Percentiles rank a stretch among this genome's conserved stretches.
Evolutionary conservation across 2,888 invertebrate genomes (phyloP).

Genomic region (Pyrocoelia pectoralis): DNA sequence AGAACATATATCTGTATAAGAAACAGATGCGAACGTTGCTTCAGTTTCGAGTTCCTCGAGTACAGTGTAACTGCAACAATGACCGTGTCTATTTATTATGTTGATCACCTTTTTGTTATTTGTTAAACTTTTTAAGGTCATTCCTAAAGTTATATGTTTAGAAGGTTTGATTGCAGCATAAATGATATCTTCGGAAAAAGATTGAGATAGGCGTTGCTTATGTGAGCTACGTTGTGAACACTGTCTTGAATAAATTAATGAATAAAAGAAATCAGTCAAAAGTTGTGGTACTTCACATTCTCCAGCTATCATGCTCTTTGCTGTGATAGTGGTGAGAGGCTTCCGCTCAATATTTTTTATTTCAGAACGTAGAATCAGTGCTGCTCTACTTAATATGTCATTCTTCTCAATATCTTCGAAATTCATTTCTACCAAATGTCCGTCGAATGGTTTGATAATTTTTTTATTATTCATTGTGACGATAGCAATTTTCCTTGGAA

Average conservation of each 20-base stretch:
- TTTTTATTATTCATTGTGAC: not conserved
- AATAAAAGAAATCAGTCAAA: not conserved
- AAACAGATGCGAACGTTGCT: slow-evolving; percentile 24
- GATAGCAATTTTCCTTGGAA: slow-evolving; percentile 1
- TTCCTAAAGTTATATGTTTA: slow-evolving; percentile 30
- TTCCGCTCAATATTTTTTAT: not conserved
- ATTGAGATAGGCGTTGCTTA: slow-evolving; percentile 5
- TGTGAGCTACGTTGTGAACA: not conserved
- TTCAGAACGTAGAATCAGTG: slow-evolving; percentile 1
- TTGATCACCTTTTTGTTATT: slow-evolving; percentile 5
- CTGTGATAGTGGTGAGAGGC: not conserved
- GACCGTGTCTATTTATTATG: not conserved
- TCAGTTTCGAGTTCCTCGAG: slow-evolving; percentile 34
- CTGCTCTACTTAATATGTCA: not conserved
- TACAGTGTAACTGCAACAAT: slow-evolving; percentile 1
- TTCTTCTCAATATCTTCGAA: not conserved
- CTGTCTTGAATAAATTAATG: not conserved
- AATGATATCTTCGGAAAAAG: slow-evolving; percentile 25
- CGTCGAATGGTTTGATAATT: slow-evolving; percentile 1
- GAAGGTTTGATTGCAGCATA: slow-evolving; percentile 27
- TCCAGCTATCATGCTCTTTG: not conserved
- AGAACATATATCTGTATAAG: slow-evolving; percentile 25
- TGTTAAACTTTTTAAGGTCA: slow-evolving; percentile 7
- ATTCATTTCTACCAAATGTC: not conserved
- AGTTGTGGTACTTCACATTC: slow-evolving; percentile 9